Conservation (phyloP, 2,797 vertebrate species). For the Muscicapa striata region DNA sequence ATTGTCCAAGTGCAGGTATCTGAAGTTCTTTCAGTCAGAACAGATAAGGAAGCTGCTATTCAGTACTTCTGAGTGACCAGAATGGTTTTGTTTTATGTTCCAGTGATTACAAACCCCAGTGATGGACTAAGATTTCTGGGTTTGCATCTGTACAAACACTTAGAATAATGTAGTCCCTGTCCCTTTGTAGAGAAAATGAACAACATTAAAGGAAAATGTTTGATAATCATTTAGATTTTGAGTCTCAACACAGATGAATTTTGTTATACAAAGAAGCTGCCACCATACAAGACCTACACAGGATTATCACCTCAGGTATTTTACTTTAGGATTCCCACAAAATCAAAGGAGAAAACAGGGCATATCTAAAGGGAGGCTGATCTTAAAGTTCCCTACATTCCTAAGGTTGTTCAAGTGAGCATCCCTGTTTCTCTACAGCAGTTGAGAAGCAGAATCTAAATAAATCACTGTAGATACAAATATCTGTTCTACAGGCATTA, state of each 20-base stretch:
- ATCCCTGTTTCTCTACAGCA: accelerated
- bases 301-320: not conserved
- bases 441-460: not conserved
- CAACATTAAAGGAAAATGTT: not conserved
- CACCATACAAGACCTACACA: not conserved
- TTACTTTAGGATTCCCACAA: not conserved
- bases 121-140: not conserved
- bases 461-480: not conserved
- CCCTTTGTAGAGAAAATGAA: not conserved
- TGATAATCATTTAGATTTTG: not conserved
- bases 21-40: not conserved
- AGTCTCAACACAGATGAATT: accelerated
- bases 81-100: not conserved
- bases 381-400: not conserved
- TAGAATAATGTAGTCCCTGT: not conserved
- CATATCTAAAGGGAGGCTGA: not conserved
- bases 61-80: not conserved
- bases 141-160: not conserved
- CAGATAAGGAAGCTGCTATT: not conserved
- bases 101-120: not conserved
- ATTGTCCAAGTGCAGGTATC: not conserved
- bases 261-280: not conserved
- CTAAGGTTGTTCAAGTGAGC: not conserved
- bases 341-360: not conserved
- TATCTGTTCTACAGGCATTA: not conserved